Percentiles rank a stretch among this genome's conserved stretches.
Evolutionary conservation across 2,113 vertebrate genomes (phyloP).

Genomic region (Seriola aureovittata): DNA sequence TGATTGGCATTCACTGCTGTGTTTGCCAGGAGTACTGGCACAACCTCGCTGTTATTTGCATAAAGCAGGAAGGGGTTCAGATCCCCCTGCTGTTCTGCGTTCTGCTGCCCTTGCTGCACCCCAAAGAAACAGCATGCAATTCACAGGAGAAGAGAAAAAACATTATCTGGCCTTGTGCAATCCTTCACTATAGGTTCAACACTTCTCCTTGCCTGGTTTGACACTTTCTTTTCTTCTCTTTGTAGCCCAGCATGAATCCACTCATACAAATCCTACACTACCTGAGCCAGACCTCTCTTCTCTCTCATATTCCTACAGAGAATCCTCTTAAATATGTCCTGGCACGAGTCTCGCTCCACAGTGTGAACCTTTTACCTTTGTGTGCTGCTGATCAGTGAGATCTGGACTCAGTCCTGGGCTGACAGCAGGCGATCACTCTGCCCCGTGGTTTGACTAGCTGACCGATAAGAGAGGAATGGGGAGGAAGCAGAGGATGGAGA

Average conservation of each 20-base stretch:
- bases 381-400: slow-evolving; percentile 52
- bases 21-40: slow-evolving; percentile 66
- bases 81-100: slow-evolving; percentile 51
- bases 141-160: slow-evolving; percentile 9
- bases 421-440: slow-evolving; percentile 34
- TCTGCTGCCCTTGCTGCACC: slow-evolving; percentile 33
- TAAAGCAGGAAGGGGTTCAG: slow-evolving; percentile 56
- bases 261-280: slow-evolving; percentile 42
- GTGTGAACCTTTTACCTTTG: slow-evolving; percentile 50
- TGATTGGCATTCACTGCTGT: slow-evolving; percentile 67
- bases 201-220: slow-evolving; percentile 23
- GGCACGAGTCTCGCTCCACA: slow-evolving; percentile 19
- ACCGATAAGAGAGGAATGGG: slow-evolving; percentile 21
- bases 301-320: slow-evolving; percentile 29
- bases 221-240: slow-evolving; percentile 41
- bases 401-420: slow-evolving; percentile 63
- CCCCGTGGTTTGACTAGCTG: slow-evolving; percentile 43
- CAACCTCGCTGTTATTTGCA: slow-evolving; percentile 56
- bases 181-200: not conserved
- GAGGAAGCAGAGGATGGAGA: slow-evolving; percentile 7
- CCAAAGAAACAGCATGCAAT: slow-evolving; percentile 43
- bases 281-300: slow-evolving; percentile 32
- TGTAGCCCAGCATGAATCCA: slow-evolving; percentile 59
- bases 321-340: slow-evolving; percentile 54
- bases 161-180: slow-evolving; percentile 22